A percentile compares a stretch with the other conserved stretches of the same genome.
These are phyloP conservation scores for Sarcophaga carnaria DNA, from an alignment of 2,888 invertebrate genomes.

Conservation along the genomic window DNA sequence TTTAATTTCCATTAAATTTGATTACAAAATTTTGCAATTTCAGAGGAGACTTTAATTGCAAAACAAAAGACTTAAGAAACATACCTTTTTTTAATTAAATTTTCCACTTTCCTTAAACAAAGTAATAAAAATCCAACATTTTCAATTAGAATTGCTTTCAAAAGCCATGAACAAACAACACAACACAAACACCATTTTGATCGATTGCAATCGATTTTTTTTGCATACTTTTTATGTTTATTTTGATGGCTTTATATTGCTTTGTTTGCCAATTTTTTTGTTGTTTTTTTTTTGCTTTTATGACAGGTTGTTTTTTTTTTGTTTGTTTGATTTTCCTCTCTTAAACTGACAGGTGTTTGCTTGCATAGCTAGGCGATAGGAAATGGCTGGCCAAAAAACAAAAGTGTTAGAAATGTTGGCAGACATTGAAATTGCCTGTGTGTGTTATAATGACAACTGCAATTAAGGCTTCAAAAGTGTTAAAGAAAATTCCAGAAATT, in stretches of 20 bases:
- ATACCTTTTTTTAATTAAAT: too few species aligned
- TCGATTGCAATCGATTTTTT: too few species aligned
- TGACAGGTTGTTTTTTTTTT: neutral
- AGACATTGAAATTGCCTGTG: neutral
- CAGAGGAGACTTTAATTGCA: too few species aligned
- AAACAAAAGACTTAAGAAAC: too few species aligned
- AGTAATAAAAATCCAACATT: too few species aligned
- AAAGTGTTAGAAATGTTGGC: neutral
- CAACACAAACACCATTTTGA: too few species aligned
- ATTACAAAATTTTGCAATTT: too few species aligned
- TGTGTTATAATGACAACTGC: neutral
- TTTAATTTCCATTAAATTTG: too few species aligned
- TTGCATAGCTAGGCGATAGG: neutral
- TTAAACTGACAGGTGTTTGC: neutral
- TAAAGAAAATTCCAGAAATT: neutral
- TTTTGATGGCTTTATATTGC: neutral
- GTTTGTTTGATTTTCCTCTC: neutral
- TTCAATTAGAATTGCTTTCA: too few species aligned
- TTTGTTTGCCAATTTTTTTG: neutral
- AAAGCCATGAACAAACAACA: too few species aligned
- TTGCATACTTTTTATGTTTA: neutral
- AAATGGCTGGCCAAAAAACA: neutral
- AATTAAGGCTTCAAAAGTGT: neutral
- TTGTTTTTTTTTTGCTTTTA: neutral
- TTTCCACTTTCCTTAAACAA: too few species aligned